Conservation (phyloP, 2,797 vertebrate genomes). For the Mus spretus region DNA sequence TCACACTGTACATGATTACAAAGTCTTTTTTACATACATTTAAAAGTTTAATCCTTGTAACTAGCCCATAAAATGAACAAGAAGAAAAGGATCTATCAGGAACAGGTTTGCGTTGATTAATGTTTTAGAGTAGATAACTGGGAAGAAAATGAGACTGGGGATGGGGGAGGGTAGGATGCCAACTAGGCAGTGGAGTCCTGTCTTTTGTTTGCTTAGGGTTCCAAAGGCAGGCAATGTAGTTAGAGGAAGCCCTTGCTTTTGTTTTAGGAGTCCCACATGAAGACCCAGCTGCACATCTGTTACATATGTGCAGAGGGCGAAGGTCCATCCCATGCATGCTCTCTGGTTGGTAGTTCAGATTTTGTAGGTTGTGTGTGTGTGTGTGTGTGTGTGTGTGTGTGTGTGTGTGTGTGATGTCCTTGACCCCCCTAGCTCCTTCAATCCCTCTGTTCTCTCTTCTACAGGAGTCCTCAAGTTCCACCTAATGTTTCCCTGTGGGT, state of each 20-base stretch:
- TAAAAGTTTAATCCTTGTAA: conserved; percentile 54
- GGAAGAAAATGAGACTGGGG: conserved; percentile 39
- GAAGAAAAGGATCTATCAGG: conserved; percentile 57
- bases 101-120: conserved; percentile 45
- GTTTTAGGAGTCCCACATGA: neutral
- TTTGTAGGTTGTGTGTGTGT: neutral
- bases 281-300: neutral
- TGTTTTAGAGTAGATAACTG: conserved; percentile 32
- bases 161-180: neutral
- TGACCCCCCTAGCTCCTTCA: neutral
- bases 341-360: neutral
- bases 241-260: neutral
- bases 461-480: neutral
- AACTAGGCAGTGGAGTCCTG: neutral
- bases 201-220: conserved; percentile 37
- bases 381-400: neutral
- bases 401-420: neutral
- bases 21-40: conserved; percentile 58
- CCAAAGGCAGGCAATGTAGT: neutral
- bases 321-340: neutral
- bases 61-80: conserved; percentile 38
- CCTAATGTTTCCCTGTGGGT: neutral
- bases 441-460: neutral
- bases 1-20: conserved; percentile 44
- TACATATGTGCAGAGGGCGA: neutral